Percentiles rank a stretch among this genome's conserved stretches.
Conservation (phyloP, 2,888 invertebrate species). For the Xanthostigma xanthostigma region DNA sequence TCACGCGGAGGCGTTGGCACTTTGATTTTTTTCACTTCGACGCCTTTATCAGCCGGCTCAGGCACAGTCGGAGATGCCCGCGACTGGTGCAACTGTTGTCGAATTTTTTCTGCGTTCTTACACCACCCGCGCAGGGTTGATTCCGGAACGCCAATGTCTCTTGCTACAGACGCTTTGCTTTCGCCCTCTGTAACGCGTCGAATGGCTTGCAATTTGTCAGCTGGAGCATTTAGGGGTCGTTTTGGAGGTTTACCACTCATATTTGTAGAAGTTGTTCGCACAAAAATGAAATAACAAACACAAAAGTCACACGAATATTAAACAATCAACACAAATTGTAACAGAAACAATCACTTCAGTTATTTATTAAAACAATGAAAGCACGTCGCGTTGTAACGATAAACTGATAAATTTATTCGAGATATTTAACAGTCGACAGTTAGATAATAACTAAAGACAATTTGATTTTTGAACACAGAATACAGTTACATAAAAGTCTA, state of each 20-base stretch:
- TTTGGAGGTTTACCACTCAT: slow-evolving; percentile 58
- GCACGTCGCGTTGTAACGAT: too few relatives aligned
- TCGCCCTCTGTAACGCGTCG: slow-evolving; percentile 72
- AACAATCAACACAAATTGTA: too few relatives aligned
- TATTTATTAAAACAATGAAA: too few relatives aligned
- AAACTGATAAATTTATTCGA: too few relatives aligned
- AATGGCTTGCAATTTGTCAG: slow-evolving; percentile 69
- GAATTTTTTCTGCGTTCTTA: slow-evolving; percentile 66
- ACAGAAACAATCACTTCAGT: too few relatives aligned
- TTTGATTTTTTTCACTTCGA: slow-evolving; percentile 20
- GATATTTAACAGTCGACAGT: too few relatives aligned
- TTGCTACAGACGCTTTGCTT: slow-evolving; percentile 71
- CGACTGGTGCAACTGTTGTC: slow-evolving; percentile 54
- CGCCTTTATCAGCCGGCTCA: slow-evolving; percentile 35
- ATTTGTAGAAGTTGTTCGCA: slow-evolving; percentile 4
- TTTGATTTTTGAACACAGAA: too few relatives aligned
- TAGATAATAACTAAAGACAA: too few relatives aligned
- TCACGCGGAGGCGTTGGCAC: neutral
- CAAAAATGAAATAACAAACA: slow-evolving; percentile 14
- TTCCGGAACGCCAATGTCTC: slow-evolving; percentile 75
- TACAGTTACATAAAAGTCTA: too few relatives aligned
- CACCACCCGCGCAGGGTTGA: slow-evolving; percentile 79
- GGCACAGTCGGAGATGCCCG: slow-evolving; percentile 53
- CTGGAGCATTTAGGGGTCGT: slow-evolving; percentile 61
- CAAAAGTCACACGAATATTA: slow-evolving; percentile 22